phyloP scores from a whole-genome alignment of 2,797 vertebrate species.

The Micromesistius poutassou region DNA sequence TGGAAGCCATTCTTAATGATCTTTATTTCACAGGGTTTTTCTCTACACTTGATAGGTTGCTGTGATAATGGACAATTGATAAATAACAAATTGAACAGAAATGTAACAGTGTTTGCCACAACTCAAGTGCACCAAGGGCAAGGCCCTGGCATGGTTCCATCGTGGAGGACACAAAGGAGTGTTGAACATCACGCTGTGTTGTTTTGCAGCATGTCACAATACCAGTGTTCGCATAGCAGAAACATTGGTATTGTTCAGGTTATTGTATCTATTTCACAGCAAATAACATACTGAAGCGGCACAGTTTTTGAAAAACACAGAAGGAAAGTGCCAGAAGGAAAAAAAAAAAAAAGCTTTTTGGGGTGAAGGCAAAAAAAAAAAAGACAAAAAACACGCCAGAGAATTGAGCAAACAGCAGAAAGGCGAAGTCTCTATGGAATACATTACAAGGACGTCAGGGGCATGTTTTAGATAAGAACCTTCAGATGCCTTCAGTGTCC shows the following conservation, averaged over 20 bases:
- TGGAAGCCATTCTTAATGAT: background rate
- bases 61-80: background rate
- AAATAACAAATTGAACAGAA: background rate
- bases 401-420: background rate
- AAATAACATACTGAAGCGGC: slow-evolving; percentile 16
- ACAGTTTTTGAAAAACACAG: slow-evolving; percentile 21
- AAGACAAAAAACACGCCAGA: slow-evolving; percentile 45
- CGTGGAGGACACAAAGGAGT: background rate
- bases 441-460: slow-evolving; percentile 64
- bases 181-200: background rate
- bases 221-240: background rate
- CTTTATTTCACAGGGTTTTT: too few species aligned
- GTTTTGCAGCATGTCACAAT: background rate
- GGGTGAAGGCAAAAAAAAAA: slow-evolving; percentile 8
- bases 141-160: background rate
- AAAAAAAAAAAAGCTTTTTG: slow-evolving; percentile 1
- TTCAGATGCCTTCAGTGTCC: slow-evolving; percentile 75
- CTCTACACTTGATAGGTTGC: background rate
- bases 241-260: background rate
- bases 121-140: background rate
- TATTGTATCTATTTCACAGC: slow-evolving; percentile 8
- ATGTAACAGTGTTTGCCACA: background rate
- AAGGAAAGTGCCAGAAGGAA: slow-evolving; percentile 4
- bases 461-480: slow-evolving; percentile 61
- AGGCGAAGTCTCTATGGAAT: slow-evolving; percentile 55